Conservation (phyloP, 1,140 invertebrate genomes). For the Achroia grisella region DNA sequence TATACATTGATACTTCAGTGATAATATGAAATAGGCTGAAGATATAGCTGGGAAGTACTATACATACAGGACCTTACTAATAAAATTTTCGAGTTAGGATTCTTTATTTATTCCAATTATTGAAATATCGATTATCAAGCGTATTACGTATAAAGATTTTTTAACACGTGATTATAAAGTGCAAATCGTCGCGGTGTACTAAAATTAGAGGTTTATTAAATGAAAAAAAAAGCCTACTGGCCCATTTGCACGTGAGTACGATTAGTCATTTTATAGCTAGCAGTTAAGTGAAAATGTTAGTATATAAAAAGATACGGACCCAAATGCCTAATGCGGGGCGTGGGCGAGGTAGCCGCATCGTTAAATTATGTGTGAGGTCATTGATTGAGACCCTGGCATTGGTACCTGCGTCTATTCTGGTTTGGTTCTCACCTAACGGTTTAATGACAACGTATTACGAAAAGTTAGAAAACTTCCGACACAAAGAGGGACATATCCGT, state of each 20-base stretch:
- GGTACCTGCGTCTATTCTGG: constrained; percentile 12
- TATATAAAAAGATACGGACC: constrained; percentile 30
- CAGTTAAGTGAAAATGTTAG: constrained; percentile 33
- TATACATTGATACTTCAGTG: too few species aligned
- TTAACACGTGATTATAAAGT: too few species aligned
- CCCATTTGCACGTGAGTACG: constrained; percentile 14
- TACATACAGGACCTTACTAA: too few species aligned
- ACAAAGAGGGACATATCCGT: background rate
- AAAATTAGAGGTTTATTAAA: too few species aligned
- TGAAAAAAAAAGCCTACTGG: constrained; percentile 18
- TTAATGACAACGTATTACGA: constrained; percentile 13
- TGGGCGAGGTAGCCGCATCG: constrained; percentile 46
- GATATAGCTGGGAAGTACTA: too few species aligned
- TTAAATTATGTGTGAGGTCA: constrained; percentile 56
- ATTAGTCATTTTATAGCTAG: constrained; percentile 10
- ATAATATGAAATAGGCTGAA: too few species aligned
- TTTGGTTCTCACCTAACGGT: constrained; percentile 24
- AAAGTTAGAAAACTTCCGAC: constrained; percentile 6
- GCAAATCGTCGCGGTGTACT: too few species aligned
- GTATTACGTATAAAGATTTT: too few species aligned
- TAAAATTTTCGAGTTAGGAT: too few species aligned
- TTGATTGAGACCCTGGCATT: constrained; percentile 36
- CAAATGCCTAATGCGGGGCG: constrained; percentile 30
- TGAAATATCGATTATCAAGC: too few species aligned
- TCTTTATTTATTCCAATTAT: too few species aligned